Percentiles rank a stretch among this genome's conserved stretches.
Conservation (phyloP, 2,797 vertebrate species). For the Neomorphus geoffroyi region DNA sequence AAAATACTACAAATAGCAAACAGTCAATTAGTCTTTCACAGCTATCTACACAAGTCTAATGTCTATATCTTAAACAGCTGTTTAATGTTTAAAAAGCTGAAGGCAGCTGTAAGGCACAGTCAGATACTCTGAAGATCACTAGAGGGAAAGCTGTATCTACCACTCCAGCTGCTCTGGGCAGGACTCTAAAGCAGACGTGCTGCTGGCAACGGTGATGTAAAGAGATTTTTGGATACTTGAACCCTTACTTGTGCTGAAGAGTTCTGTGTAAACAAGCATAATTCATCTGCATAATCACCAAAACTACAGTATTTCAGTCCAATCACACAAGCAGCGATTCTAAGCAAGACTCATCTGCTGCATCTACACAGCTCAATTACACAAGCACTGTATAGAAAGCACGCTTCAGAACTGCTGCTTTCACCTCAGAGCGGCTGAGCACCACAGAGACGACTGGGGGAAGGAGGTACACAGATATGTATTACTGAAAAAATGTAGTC, state of each 20-base stretch:
- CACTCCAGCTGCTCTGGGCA: not conserved
- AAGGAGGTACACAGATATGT: fast-evolving
- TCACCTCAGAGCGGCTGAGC: not conserved
- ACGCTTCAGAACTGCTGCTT: not conserved
- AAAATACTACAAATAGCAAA: not conserved
- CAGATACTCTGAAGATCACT: not conserved
- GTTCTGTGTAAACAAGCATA: not conserved
- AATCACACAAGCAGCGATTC: not conserved
- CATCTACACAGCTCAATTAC: not conserved
- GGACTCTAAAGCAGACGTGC: not conserved
- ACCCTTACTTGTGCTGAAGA: not conserved
- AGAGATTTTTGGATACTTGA: not conserved
- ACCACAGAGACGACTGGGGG: not conserved
- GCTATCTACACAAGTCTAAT: not conserved
- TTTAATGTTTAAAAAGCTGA: not conserved
- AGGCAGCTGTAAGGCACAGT: not conserved
- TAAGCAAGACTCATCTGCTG: not conserved
- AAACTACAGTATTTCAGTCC: not conserved
- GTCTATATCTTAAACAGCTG: not conserved
- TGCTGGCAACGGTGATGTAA: not conserved
- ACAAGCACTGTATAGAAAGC: not conserved
- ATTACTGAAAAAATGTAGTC: not conserved
- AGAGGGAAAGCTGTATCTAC: not conserved
- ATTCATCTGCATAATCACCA: not conserved
- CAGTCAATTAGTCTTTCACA: not conserved